Evolutionary conservation across 2,113 vertebrate genomes (phyloP), one percentile per base, ranked within the genome.

Genomic region (Myanophis thanlyinensis): DNA sequence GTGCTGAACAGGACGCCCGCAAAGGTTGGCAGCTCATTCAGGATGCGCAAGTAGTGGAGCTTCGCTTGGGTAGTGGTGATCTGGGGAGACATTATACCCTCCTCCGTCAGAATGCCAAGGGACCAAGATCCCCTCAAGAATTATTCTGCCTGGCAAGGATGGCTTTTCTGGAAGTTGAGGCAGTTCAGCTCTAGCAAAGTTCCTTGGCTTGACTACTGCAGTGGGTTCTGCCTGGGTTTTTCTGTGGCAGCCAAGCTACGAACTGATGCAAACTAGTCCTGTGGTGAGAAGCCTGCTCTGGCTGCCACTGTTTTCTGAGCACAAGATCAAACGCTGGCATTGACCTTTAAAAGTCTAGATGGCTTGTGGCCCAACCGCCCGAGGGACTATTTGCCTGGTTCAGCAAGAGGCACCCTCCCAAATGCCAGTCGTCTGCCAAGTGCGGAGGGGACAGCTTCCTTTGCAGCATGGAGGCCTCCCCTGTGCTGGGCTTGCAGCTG

Each of bases 1-100:
- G 99, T 99, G 97, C 98, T 98, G 97, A 99, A 99, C 94, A 99
- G 98, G 96, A 99, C 98, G 84, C 99, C 99, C 51, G 99, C 98
- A 96, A 99, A 99, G 89, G 99, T 99, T 0, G 99, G 99, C 95
- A 99, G 98, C 97, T 99, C 99, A 6, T 99, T 99, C 94, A 99
- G 98, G 91, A 99, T 98, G 91, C 98, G 98, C 98, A 99, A 98
- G 97, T 99, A 99, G 95, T 99, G 99, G 94, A 99, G 98, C 97
- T 99, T 99, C 44, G 99, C 99, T 97, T 99, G 99, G 93, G 98
- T 97, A 18, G 98, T 98, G 95, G 99, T 98, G 87, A 99, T 98
- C 99, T 99, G 98, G 88, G 92, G 94, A 95, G 40, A 97, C 93
- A 85, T 10, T 9, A 18, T 3, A 5, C 13, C 15, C 30, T 67